A percentile compares a stretch with the other conserved stretches of the same genome.
Conservation (phyloP, 2,797 vertebrate genomes). For the Denticeps clupeoides region DNA sequence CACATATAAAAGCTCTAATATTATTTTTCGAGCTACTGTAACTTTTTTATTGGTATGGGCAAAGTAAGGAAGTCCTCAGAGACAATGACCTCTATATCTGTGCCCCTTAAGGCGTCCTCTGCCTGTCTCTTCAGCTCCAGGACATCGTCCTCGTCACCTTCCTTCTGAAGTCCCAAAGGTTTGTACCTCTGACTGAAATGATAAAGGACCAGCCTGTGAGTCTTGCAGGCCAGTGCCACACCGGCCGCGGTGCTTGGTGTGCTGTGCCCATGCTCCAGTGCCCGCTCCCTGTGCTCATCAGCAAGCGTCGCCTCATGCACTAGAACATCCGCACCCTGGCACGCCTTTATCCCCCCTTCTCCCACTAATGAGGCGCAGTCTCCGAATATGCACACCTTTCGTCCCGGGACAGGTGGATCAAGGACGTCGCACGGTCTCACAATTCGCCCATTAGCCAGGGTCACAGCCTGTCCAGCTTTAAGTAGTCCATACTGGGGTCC, state of each 20-base stretch:
- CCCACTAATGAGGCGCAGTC: slow-evolving; percentile 72
- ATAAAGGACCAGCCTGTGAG: slow-evolving; percentile 59
- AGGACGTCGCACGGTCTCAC: slow-evolving; percentile 65
- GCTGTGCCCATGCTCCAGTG: slow-evolving; percentile 76
- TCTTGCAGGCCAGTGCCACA: slow-evolving; percentile 59
- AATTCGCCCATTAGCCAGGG: slow-evolving; percentile 56
- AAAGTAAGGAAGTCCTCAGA: slow-evolving; percentile 84
- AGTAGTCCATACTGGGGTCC: slow-evolving; percentile 77
- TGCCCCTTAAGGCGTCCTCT: slow-evolving; percentile 49
- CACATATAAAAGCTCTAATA: not conserved
- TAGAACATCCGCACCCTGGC: slow-evolving; percentile 66
- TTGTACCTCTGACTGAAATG: slow-evolving; percentile 91
- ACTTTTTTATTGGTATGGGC: slow-evolving; percentile 57
- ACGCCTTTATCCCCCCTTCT: slow-evolving; percentile 40
- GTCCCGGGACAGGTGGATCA: slow-evolving; percentile 62
- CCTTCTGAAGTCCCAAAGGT: slow-evolving; percentile 44
- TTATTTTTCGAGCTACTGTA: not conserved
- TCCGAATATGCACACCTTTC: slow-evolving; percentile 81
- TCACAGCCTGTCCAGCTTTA: slow-evolving; percentile 65
- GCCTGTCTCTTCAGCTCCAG: slow-evolving; percentile 67
- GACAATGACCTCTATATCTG: slow-evolving; percentile 59
- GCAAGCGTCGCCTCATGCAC: slow-evolving; percentile 83
- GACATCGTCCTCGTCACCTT: slow-evolving; percentile 57
- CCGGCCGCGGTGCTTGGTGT: slow-evolving; percentile 69
- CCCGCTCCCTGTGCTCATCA: slow-evolving; percentile 65